These are phyloP conservation scores for Scaptomyza montana DNA, from an alignment of 1,140 invertebrate genomes.

Conservation along the genomic window DNA sequence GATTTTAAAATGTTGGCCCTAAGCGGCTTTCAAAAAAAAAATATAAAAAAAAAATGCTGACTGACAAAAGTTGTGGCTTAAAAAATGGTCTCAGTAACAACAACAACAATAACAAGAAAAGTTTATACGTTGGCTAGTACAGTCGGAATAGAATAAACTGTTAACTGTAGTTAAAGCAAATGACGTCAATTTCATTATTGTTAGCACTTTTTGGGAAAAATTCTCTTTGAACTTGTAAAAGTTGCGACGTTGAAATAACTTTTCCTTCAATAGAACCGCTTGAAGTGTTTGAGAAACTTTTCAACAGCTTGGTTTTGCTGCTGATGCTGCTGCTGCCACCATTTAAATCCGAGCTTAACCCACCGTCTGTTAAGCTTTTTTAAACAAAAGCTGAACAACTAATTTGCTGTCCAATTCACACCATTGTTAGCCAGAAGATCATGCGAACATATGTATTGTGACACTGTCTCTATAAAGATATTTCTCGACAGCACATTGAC, in stretches of 20 bases:
- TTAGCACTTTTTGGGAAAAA: constrained; percentile 30
- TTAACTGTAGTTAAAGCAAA: constrained; percentile 38
- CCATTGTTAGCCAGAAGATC: constrained; percentile 39
- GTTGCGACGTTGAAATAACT: constrained; percentile 29
- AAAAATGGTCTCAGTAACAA: constrained; percentile 28
- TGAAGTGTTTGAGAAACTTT: constrained; percentile 23
- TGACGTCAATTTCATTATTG: constrained; percentile 45
- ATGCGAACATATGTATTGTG: constrained; percentile 19
- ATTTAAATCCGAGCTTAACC: background rate
- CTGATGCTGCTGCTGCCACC: background rate
- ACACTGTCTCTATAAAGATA: constrained; percentile 17
- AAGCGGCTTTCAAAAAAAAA: constrained; percentile 42
- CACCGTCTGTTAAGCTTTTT: constrained; percentile 35
- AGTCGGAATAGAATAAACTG: constrained; percentile 20
- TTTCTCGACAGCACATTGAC: constrained; percentile 30
- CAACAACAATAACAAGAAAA: background rate
- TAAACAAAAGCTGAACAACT: constrained; percentile 43
- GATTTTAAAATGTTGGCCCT: constrained; percentile 52
- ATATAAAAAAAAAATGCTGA: constrained; percentile 45
- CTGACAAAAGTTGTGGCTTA: constrained; percentile 12
- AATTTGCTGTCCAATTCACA: constrained; percentile 46
- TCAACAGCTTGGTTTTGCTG: constrained; percentile 2
- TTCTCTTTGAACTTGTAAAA: constrained; percentile 48
- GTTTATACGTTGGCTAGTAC: constrained; percentile 6
- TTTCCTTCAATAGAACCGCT: constrained; percentile 35